Conservation (phyloP, 1,140 invertebrate species). For the Alviniconcha marisindica region DNA sequence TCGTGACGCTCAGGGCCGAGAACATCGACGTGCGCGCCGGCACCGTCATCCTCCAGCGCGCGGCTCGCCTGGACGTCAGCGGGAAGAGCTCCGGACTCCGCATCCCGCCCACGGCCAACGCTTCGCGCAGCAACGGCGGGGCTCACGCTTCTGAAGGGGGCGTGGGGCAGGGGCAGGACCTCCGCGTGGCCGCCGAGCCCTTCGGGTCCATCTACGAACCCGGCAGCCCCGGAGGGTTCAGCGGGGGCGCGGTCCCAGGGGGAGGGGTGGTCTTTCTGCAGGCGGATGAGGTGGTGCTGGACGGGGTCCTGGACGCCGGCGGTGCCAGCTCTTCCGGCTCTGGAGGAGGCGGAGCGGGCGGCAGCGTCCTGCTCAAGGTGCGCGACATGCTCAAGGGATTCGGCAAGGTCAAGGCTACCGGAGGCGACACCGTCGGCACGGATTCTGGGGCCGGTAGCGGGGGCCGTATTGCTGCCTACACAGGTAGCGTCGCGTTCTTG, state of each 20-base stretch:
- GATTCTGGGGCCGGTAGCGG: constrained; percentile 64
- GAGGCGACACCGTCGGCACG: constrained; percentile 50
- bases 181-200: constrained; percentile 47
- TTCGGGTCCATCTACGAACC: constrained; percentile 64
- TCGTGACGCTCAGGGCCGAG: constrained; percentile 51
- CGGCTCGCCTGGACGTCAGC: constrained; percentile 55
- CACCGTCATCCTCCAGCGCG: constrained; percentile 57
- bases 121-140: constrained; percentile 54
- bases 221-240: constrained; percentile 50
- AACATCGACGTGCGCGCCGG: constrained; percentile 57
- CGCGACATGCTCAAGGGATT: constrained; percentile 57
- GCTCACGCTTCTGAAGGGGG: constrained; percentile 62
- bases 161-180: constrained; percentile 45
- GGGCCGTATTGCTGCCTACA: constrained; percentile 61
- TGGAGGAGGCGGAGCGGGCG: constrained; percentile 65
- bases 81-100: constrained; percentile 46
- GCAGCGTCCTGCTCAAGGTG: constrained; percentile 59
- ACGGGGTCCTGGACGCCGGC: constrained; percentile 59
- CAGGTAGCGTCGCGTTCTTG: too few species aligned
- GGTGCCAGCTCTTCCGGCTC: constrained; percentile 37
- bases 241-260: constrained; percentile 56
- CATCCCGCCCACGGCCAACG: constrained; percentile 49
- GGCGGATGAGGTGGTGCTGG: constrained; percentile 54
- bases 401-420: constrained; percentile 55
- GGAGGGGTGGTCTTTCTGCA: constrained; percentile 59